phyloP scores from a whole-genome alignment of 2,113 vertebrate genomes.

The Notiomystis cincta region DNA sequence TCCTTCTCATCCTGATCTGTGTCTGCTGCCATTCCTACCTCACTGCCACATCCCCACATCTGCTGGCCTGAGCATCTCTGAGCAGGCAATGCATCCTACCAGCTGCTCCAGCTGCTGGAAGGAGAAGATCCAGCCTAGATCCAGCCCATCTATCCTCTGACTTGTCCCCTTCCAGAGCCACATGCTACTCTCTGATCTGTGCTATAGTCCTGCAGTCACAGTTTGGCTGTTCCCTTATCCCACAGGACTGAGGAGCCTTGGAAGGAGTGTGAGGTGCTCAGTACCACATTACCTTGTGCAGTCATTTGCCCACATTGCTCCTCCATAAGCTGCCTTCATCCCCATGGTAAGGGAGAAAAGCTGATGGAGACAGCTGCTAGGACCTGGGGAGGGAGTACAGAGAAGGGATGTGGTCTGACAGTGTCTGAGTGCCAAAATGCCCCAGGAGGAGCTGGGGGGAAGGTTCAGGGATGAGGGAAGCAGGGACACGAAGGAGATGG shows the following conservation, averaged over 20 bases:
- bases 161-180: neutral
- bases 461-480: neutral
- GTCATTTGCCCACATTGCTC: neutral
- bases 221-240: neutral
- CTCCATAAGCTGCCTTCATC: neutral
- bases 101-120: neutral
- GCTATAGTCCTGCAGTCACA: neutral
- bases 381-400: neutral
- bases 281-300: neutral
- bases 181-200: neutral
- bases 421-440: neutral
- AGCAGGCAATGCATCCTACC: too few relatives aligned
- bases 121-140: neutral
- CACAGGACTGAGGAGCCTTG: neutral
- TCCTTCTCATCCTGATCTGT: neutral
- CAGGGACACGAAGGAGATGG: neutral
- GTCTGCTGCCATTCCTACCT: neutral
- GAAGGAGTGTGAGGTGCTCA: neutral
- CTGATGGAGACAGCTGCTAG: neutral
- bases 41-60: rapidly evolving
- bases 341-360: neutral
- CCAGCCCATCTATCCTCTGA: neutral
- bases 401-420: rapidly evolving
- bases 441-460: neutral
- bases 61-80: neutral